Base-by-base conservation (phyloP, 2,113 vertebrate species). In the Piaya cayana region DNA sequence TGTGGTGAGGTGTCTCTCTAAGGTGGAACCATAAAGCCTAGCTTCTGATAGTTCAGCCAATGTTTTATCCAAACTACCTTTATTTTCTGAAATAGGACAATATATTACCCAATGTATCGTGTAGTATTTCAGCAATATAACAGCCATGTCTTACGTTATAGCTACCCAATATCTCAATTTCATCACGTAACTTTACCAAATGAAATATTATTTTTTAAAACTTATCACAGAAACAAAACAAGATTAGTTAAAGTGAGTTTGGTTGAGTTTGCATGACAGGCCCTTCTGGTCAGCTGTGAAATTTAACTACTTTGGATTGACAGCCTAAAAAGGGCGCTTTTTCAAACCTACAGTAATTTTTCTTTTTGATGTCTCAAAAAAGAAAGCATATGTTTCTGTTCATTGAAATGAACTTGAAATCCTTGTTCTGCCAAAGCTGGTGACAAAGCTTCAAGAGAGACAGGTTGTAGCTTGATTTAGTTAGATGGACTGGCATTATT, bases 61-160 rank as follows among this genome's bases (percentile, higher is more conserved):
- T 84, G 23, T 75, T 76, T 78, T 81, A 13, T 69, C 45, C 30
- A 43, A 74, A 20, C 5, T 32, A 34, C 17, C 0, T 1, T 60
- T 72, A 25, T 34, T n/a, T 23, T 93, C 83, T 0, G 0, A 43
- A 77, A 56, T 1, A 37, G 6, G 15, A 37, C 8, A 55, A 5
- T 18, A 43, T 69, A 60, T 68, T 56, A 69, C 12, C 8, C 0
- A 0, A 16, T 56, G 3, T n/a, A 1, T 27, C 53, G 20, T 32
- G 27, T 27, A 81, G 3, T 12, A 86, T 62, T 68, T 77, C 29
- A 25, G 1, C 43, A 52, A 42, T 2, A 65, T 17, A 69, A 56
- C 7, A 67, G 5, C 4, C 15, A 9, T 15, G 2, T 47, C 11
- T 49, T 43, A 43, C 21, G 22, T 37, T 65, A 12, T 6, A 53